Conservation (phyloP, 2,797 vertebrate genomes). For the Sebastes minor region DNA sequence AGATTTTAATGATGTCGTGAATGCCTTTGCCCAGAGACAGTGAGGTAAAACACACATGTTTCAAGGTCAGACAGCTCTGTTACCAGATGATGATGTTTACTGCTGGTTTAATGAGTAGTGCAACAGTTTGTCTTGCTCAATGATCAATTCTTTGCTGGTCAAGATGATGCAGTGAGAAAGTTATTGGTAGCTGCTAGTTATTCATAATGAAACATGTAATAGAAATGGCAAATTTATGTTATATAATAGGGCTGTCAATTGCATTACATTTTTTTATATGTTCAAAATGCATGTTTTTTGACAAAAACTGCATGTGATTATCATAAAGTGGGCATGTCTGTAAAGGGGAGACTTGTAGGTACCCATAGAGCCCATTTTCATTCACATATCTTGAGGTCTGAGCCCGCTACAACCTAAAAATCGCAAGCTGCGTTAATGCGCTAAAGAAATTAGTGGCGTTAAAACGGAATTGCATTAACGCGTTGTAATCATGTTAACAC, state of each 20-base stretch:
- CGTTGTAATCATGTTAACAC: not conserved
- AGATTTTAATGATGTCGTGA: conserved; percentile 63
- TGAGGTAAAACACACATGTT: conserved; percentile 28
- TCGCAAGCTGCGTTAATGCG: no score
- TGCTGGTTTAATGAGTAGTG: conserved; percentile 31
- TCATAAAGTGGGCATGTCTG: no score
- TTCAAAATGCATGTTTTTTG: no score
- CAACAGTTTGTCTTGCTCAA: conserved; percentile 9
- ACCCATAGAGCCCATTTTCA: no score
- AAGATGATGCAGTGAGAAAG: not conserved
- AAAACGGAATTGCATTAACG: not conserved
- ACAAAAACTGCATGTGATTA: no score
- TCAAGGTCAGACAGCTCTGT: conserved; percentile 51
- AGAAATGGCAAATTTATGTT: not conserved
- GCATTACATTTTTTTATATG: no score
- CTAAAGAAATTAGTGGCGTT: no score
- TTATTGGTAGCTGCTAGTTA: not conserved
- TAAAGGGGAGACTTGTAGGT: no score
- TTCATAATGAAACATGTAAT: not conserved
- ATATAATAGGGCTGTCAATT: not conserved
- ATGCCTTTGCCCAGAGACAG: conserved; percentile 43
- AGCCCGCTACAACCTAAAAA: no score
- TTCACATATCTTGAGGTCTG: no score
- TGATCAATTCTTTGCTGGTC: conserved; percentile 10
- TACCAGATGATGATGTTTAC: conserved; percentile 43